A percentile compares a stretch with the other conserved stretches of the same genome.
Conservation (phyloP, 1,140 invertebrate genomes). For the Semibalanus balanoides region DNA sequence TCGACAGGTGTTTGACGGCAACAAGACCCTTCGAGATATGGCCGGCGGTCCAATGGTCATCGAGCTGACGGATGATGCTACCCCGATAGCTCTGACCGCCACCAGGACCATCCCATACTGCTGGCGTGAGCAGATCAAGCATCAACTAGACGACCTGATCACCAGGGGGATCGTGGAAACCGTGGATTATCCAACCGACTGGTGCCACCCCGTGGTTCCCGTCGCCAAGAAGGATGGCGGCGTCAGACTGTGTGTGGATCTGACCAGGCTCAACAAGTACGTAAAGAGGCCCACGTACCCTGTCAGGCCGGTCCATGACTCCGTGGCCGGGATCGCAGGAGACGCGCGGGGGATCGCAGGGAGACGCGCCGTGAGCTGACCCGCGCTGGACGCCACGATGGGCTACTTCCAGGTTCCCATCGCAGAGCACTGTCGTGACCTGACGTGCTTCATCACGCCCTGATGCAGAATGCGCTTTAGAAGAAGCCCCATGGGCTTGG, state of each 20-base stretch:
- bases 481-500: constrained; percentile 17
- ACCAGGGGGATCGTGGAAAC: constrained; percentile 10
- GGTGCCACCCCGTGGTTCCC: constrained; percentile 15
- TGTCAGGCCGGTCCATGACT: constrained; percentile 21
- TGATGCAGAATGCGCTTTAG: constrained; percentile 16
- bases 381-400: constrained; percentile 23
- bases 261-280: constrained; percentile 22
- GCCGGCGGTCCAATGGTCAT: constrained; percentile 6
- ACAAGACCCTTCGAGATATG: constrained; percentile 6
- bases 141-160: constrained; percentile 10
- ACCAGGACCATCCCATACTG: constrained; percentile 9
- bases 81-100: not conserved
- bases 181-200: constrained; percentile 10
- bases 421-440: constrained; percentile 18
- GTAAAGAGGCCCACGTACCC: constrained; percentile 22
- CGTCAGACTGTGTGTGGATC: constrained; percentile 16
- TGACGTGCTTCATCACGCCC: constrained; percentile 25
- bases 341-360: constrained; percentile 14
- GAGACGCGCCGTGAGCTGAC: too few relatives aligned
- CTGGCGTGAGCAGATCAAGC: constrained; percentile 6
- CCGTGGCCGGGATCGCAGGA: constrained; percentile 13
- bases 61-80: not conserved
- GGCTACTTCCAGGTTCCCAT: constrained; percentile 25
- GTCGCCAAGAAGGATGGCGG: constrained; percentile 12
- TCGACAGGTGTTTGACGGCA: not conserved